Evolutionary conservation across 2,797 vertebrate genomes (phyloP).

Genomic region (Scolopax rusticola): DNA sequence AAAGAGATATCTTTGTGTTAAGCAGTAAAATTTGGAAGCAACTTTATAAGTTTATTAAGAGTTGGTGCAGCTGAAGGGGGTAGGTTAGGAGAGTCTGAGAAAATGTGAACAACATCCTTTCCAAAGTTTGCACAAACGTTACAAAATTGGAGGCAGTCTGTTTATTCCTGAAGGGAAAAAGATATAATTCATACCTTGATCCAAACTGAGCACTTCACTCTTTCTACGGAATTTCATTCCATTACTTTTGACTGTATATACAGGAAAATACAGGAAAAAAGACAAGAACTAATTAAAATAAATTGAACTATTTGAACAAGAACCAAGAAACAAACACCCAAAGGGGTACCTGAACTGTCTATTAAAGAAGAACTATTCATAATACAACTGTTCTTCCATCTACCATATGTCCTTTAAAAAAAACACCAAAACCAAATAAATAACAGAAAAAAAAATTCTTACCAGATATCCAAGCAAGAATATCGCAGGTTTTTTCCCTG

Average conservation of each 20-base stretch:
- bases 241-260: neutral
- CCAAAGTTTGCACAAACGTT: slow-evolving; percentile 13
- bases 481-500: neutral
- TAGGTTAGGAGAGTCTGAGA: neutral
- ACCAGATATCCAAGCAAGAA: neutral
- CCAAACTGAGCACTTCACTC: neutral
- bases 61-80: neutral
- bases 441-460: neutral
- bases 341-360: neutral
- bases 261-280: neutral
- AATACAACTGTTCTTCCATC: neutral
- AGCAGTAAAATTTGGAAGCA: neutral
- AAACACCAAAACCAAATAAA: neutral
- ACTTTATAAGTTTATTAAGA: neutral
- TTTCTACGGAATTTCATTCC: neutral
- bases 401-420: neutral
- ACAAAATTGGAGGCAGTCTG: neutral
- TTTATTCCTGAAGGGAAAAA: slow-evolving; percentile 30
- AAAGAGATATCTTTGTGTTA: neutral
- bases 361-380: neutral
- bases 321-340: neutral
- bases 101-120: neutral
- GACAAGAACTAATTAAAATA: slow-evolving; percentile 14
- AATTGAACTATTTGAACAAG: neutral
- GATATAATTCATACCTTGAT: neutral